Conservation (phyloP, 2,113 vertebrate genomes). For the Triplophysa siluroides region DNA sequence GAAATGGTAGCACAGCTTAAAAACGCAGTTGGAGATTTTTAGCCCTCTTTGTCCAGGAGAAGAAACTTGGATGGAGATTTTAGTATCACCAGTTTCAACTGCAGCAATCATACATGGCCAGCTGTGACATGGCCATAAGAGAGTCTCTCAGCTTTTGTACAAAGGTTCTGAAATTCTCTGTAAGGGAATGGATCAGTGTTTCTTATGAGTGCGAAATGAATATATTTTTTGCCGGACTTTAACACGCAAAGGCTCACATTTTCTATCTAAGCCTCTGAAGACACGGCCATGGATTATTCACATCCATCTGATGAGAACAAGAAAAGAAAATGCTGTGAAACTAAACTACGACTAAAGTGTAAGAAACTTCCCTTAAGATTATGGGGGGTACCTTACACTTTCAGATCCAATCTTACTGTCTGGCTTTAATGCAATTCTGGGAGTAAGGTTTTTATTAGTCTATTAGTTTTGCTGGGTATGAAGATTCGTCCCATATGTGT, state of each 20-base stretch:
- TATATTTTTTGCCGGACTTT: no score
- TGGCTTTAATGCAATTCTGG: not conserved
- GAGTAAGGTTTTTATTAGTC: not conserved
- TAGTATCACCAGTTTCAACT: conserved; percentile 15
- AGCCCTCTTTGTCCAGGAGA: conserved; percentile 8
- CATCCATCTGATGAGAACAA: no score
- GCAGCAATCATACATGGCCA: conserved; percentile 27
- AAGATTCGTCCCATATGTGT: no score
- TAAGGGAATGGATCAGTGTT: not conserved
- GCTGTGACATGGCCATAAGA: conserved; percentile 21
- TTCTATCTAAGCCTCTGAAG: no score
- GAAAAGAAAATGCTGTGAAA: no score
- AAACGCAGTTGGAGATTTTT: conserved; percentile 19
- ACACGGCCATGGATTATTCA: no score
- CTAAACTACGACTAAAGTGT: no score
- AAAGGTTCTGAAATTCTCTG: not conserved
- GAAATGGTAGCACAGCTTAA: conserved; percentile 21
- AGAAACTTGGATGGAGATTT: conserved; percentile 17
- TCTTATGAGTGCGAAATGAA: not conserved
- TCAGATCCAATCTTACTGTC: not conserved
- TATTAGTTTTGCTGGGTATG: no score
- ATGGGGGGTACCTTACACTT: not conserved
- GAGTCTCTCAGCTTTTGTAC: not conserved
- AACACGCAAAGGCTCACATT: not conserved
- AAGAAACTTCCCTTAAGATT: no score